Conservation (phyloP, 30 jellyfish, hydroid and myxozoan genomes). For the Catostylus mosaicus region DNA sequence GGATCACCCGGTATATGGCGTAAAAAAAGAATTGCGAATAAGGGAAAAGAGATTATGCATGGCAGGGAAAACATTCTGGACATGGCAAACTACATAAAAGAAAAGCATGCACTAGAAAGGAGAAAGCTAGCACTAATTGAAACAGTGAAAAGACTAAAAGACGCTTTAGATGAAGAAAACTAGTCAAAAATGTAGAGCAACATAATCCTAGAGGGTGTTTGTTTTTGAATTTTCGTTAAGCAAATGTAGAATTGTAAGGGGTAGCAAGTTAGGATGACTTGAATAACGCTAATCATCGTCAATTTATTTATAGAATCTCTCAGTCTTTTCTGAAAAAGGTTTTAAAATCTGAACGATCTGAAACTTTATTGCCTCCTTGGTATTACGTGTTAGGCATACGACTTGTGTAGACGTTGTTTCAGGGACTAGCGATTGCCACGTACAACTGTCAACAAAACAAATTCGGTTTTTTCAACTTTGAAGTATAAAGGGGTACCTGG, state of each 20-base stretch:
- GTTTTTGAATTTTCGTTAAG: not conserved
- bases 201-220: not conserved
- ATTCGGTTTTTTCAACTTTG: no score
- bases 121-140: conserved; percentile 6
- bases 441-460: no score
- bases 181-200: not conserved
- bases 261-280: no score
- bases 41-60: not conserved
- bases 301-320: no score
- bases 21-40: not conserved
- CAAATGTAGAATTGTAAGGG: not conserved
- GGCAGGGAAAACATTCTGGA: not conserved
- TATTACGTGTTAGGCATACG: no score
- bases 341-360: no score
- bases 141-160: not conserved
- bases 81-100: not conserved
- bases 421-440: no score
- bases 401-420: no score
- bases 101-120: conserved; percentile 8
- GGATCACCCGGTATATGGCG: not conserved
- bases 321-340: no score
- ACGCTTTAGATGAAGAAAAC: conserved; percentile 3
- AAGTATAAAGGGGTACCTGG: no score
- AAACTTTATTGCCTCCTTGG: no score
- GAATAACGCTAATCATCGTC: no score